Evolutionary conservation across 2,888 invertebrate genomes (phyloP).

Genomic region (Polymixis flavicincta): DNA sequence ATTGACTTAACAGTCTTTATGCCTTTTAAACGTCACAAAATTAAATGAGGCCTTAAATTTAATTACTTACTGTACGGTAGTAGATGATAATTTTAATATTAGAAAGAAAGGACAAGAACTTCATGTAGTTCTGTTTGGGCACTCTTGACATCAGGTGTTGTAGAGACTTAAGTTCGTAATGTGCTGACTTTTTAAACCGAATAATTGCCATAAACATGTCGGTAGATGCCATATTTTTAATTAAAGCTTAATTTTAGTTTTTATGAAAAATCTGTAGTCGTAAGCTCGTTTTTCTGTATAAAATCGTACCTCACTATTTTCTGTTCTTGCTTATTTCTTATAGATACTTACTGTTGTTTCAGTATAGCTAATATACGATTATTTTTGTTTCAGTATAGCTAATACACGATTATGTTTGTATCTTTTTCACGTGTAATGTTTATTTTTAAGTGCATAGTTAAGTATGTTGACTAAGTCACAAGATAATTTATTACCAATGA

Average conservation of each 20-base stretch:
- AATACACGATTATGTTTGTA: conserved; percentile 68
- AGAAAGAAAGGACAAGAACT: conserved; percentile 32
- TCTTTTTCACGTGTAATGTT: conserved; percentile 74
- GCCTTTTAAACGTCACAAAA: conserved; percentile 55
- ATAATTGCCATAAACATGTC: conserved; percentile 86
- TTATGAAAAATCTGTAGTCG: conserved; percentile 73
- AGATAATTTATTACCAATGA: conserved; percentile 91
- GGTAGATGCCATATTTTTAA: conserved; percentile 87
- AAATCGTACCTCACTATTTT: conserved; percentile 82
- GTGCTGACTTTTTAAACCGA: conserved; percentile 69
- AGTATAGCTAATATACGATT: conserved; percentile 69
- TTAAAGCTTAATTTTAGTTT: conserved; percentile 76
- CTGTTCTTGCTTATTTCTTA: conserved; percentile 78
- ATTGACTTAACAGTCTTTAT: conserved; percentile 38
- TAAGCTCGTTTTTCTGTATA: conserved; percentile 80
- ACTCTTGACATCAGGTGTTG: conserved; percentile 40
- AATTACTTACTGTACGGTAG: conserved; percentile 50
- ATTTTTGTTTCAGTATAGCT: conserved; percentile 69
- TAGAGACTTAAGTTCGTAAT: conserved; percentile 50
- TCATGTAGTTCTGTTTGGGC: conserved; percentile 38
- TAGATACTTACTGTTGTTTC: conserved; percentile 68
- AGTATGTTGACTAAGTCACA: conserved; percentile 89
- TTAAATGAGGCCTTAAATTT: conserved; percentile 62
- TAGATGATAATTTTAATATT: conserved; percentile 55
- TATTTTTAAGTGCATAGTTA: conserved; percentile 78